A percentile compares a stretch with the other conserved stretches of the same genome.
These are phyloP conservation scores for Oasisia sp. DNA, from an alignment of 2,888 invertebrate species.

Conservation along the genomic window DNA sequence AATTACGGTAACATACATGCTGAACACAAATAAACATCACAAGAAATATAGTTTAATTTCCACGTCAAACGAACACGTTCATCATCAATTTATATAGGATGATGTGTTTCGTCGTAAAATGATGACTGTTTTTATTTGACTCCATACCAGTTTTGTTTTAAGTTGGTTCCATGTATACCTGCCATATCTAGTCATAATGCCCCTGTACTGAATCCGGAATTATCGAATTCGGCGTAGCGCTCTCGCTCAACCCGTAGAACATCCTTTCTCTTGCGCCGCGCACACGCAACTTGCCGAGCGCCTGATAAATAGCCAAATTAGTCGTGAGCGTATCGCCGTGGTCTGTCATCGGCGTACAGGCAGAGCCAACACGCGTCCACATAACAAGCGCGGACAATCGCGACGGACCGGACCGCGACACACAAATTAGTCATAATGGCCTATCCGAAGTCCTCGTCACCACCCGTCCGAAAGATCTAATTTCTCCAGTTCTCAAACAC, in stretches of 20 bases:
- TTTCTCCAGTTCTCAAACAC: conserved; percentile 13
- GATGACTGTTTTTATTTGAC: neutral
- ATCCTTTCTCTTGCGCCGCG: neutral
- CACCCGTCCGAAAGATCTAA: conserved; percentile 1
- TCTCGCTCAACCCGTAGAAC: neutral
- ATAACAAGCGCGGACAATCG: conserved; percentile 6
- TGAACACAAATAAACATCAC: too few species aligned
- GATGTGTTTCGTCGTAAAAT: neutral
- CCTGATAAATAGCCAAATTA: neutral
- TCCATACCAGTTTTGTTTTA: neutral
- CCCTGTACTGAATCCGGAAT: neutral
- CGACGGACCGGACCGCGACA: neutral
- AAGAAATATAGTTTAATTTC: too few species aligned
- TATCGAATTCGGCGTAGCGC: neutral
- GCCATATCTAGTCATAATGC: neutral
- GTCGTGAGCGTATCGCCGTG: neutral
- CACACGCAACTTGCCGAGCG: neutral
- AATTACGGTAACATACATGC: too few species aligned
- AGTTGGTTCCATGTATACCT: neutral
- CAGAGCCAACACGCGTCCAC: neutral
- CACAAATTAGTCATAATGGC: conserved; percentile 9
- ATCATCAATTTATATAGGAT: too few species aligned
- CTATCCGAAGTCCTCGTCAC: neutral
- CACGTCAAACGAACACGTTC: too few species aligned
- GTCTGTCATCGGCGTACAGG: neutral